Base-by-base conservation (phyloP, 2,888 invertebrate species). In the Diarsia brunnea region DNA sequence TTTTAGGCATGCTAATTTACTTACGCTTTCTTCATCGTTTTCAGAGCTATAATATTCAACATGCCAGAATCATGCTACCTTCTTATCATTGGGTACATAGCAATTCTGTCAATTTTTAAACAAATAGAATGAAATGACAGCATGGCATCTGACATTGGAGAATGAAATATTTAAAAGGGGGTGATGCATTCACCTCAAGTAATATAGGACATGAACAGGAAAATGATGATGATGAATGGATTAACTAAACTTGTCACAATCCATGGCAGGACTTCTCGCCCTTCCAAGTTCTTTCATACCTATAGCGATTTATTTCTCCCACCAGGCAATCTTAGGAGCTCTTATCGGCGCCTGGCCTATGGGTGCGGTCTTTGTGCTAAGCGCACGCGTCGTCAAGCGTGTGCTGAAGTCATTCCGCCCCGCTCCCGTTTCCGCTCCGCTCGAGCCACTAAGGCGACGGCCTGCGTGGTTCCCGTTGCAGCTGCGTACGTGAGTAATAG, bases 381-480 rank as follows among this genome's bases (percentile, higher is more conserved):
- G 95, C 74, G 90, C 94, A 3, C 91, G 94, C 8, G 88, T 90
- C 0, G 91, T 94, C 0, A 96, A 96, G 88, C 91, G 92, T 0
- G 84, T 95, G 11, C 81, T 96, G 45, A 91, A 91, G 80, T 90
- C 93, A 58, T 89, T 96, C 79, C 95, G 95, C 24, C 93, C 95
- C 66, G 89, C 93, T 10, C 89, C 94, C 4, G 92, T 90, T 0
- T 88, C 95, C 77, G 92, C 91, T 75, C 92, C 94, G 73, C 92
- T 93, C 0, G 92, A 93, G 79, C 92, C 94, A 69, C 89, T 93
- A 19, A 81, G 90, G 21, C 89, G 90, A 4, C 92, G 93, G 45
- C 94, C 94, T 8, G 93, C 93, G 0, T 96, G 96, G 96, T 92
- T 95, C 82, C 91, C 94, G 75, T 68, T 94, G 78, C 92, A 91